Evolutionary conservation across 2,888 invertebrate genomes (phyloP).

Genomic region (Tolmerus cingulatus): DNA sequence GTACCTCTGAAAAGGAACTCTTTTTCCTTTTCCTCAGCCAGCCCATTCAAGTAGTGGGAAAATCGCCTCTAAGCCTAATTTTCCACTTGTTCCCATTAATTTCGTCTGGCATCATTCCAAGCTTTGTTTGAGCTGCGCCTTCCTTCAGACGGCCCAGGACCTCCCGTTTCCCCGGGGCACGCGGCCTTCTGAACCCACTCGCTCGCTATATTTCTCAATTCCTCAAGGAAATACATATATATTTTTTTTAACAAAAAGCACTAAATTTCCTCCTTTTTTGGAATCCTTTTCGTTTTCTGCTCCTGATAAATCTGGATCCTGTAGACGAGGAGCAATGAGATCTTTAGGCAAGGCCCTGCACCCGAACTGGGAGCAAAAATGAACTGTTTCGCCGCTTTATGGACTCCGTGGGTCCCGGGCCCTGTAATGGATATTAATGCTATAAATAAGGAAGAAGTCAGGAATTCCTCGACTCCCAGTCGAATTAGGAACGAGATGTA

Average conservation of each 20-base stretch:
- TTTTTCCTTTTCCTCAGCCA: neutral
- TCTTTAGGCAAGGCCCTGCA: neutral
- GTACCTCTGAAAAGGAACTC: neutral
- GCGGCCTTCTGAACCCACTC: neutral
- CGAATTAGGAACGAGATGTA: neutral
- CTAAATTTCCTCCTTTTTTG: slow-evolving; percentile 19
- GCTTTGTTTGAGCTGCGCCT: slow-evolving; percentile 14
- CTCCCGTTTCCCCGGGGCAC: neutral
- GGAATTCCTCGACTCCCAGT: neutral
- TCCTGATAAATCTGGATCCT: neutral
- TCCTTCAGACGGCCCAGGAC: neutral
- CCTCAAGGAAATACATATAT: neutral
- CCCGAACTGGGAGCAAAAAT: neutral
- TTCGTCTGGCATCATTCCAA: slow-evolving; percentile 35
- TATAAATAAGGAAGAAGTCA: slow-evolving; percentile 7
- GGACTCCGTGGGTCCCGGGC: neutral
- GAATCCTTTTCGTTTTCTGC: slow-evolving; percentile 1
- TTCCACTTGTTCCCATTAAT: slow-evolving; percentile 34
- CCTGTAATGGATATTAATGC: slow-evolving; percentile 31
- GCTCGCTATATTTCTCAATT: neutral
- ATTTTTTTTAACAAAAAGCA: slow-evolving; percentile 3
- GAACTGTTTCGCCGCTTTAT: neutral
- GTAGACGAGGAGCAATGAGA: neutral
- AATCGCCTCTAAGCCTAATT: slow-evolving; percentile 40
- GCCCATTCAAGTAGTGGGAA: slow-evolving; percentile 15